Conservation (phyloP, 2,113 vertebrate genomes). For the Etheostoma spectabile region DNA sequence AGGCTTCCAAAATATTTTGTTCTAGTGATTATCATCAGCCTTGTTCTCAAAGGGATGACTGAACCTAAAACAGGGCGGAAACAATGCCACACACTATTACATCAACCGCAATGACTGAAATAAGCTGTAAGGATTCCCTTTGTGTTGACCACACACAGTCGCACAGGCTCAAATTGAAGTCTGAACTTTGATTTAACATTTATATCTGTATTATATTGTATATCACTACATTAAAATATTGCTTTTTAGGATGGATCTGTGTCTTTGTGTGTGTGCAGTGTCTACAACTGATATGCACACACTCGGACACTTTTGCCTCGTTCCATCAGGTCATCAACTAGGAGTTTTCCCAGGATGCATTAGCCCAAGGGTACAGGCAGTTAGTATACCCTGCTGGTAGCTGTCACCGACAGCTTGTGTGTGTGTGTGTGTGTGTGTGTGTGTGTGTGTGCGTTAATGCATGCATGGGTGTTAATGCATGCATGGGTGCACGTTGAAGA, state of each 20-base stretch:
- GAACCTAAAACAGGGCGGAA: slow-evolving; percentile 46
- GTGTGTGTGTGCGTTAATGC: background rate
- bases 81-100: slow-evolving; percentile 58
- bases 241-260: background rate
- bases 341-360: slow-evolving; percentile 52
- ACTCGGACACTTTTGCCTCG: background rate
- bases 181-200: slow-evolving; percentile 45
- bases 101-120: slow-evolving; percentile 29
- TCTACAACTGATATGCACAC: background rate
- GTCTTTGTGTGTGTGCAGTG: background rate
- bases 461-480: no score
- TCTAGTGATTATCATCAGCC: slow-evolving; percentile 44
- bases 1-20: slow-evolving; percentile 40
- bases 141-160: slow-evolving; percentile 53
- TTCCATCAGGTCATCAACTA: slow-evolving; percentile 35
- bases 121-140: slow-evolving; percentile 27
- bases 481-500: no score
- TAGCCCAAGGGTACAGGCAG: slow-evolving; percentile 42
- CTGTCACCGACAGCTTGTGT: slow-evolving; percentile 29
- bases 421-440: slow-evolving; percentile 30
- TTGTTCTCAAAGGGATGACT: slow-evolving; percentile 50
- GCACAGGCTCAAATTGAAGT: slow-evolving; percentile 24
- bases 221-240: background rate
- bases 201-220: slow-evolving; percentile 3
- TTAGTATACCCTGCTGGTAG: slow-evolving; percentile 52